A percentile compares a stretch with the other conserved stretches of the same genome.
Evolutionary conservation across 2,888 invertebrate species (phyloP).

Genomic region (Orchestes rusci): DNA sequence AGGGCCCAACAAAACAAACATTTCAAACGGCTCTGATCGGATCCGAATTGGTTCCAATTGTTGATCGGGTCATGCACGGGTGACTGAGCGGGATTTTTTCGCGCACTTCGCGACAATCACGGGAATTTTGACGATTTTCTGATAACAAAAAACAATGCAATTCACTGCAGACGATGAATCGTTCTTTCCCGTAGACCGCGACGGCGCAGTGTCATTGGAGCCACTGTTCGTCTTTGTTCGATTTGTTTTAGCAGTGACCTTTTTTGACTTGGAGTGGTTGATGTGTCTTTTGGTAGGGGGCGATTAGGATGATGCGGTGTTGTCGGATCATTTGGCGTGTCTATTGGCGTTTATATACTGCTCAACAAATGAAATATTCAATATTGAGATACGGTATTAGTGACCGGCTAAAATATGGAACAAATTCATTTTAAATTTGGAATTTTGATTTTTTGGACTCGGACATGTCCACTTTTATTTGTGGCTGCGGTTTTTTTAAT

Average conservation of each 20-base stretch:
- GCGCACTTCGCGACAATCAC: conserved; percentile 3
- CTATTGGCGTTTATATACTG: no score
- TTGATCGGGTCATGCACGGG: neutral
- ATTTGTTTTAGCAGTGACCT: conserved; percentile 15
- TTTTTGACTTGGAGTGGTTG: neutral
- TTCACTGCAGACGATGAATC: conserved; percentile 21
- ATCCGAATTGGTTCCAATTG: neutral
- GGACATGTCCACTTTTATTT: no score
- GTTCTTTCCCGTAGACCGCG: conserved; percentile 21
- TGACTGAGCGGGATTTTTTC: no score
- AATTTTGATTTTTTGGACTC: no score
- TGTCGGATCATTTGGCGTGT: no score
- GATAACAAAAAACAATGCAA: conserved; percentile 22
- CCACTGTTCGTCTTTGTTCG: conserved; percentile 8
- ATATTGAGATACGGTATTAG: no score
- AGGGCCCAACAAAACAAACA: conserved; percentile 25
- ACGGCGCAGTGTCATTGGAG: conserved; percentile 16
- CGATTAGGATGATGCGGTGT: no score
- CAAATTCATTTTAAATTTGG: no score
- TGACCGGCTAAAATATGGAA: no score
- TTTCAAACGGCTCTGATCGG: conserved; percentile 2
- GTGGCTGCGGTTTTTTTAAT: no score
- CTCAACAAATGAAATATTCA: no score
- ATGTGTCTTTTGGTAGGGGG: neutral
- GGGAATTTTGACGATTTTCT: conserved; percentile 11